A percentile compares a stretch with the other conserved stretches of the same genome.
These are phyloP conservation scores for Colossoma macropomum DNA, from an alignment of 2,113 vertebrate genomes.

Conservation along the genomic window DNA sequence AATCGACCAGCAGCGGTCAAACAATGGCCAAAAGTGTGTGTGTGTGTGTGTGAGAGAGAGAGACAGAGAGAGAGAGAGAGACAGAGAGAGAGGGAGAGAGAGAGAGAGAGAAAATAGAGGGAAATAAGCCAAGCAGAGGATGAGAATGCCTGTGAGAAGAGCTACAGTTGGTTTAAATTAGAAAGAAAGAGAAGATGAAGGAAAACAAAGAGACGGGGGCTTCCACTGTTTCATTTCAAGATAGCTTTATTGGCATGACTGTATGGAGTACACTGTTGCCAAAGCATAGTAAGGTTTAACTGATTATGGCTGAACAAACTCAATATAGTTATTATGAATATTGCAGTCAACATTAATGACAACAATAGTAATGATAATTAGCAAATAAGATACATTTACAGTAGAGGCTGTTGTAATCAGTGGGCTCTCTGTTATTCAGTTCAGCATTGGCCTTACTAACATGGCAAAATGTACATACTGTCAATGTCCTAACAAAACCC, in stretches of 20 bases:
- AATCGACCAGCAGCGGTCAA: constrained; percentile 37
- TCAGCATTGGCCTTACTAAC: too few relatives aligned
- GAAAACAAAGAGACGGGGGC: neutral
- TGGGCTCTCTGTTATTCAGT: too few relatives aligned
- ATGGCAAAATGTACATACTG: too few relatives aligned
- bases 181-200: neutral
- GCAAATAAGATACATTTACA: too few relatives aligned
- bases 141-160: constrained; percentile 7
- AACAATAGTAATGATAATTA: too few relatives aligned
- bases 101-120: constrained; percentile 22
- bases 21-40: constrained; percentile 30
- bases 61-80: constrained; percentile 12
- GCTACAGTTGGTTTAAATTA: constrained; percentile 35
- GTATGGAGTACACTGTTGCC: too few relatives aligned
- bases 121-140: constrained; percentile 11
- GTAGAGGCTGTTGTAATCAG: too few relatives aligned
- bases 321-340: too few relatives aligned
- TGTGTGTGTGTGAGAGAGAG: constrained; percentile 2
- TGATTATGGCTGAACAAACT: too few relatives aligned
- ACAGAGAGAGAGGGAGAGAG: constrained; percentile 2
- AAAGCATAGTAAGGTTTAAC: too few relatives aligned
- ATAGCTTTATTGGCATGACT: neutral
- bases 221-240: neutral
- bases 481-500: too few relatives aligned
- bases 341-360: too few relatives aligned